Evolutionary conservation across 2,888 invertebrate genomes (phyloP).

Genomic region (Brachypalpus laphriformis): DNA sequence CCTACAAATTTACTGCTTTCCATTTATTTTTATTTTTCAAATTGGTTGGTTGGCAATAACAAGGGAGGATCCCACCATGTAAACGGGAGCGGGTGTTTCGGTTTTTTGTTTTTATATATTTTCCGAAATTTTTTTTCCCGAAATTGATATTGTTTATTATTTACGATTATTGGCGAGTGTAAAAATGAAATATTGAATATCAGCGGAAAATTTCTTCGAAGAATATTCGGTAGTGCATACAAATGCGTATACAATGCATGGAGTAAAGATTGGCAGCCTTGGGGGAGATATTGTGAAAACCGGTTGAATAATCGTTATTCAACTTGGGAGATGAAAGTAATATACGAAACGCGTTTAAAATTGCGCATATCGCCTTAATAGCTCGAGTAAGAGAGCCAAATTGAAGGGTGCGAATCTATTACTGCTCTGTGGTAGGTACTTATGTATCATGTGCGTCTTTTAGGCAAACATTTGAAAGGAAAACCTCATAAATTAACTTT

Average conservation of each 20-base stretch:
- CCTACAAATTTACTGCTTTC: constrained; percentile 73
- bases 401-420: not conserved
- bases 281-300: not conserved
- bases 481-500: no score
- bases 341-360: not conserved
- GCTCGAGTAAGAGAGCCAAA: not conserved
- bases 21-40: constrained; percentile 72
- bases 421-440: not conserved
- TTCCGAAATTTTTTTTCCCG: constrained; percentile 28
- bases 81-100: constrained; percentile 22
- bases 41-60: constrained; percentile 67
- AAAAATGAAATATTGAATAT: constrained; percentile 68
- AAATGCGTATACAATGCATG: constrained; percentile 32
- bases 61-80: constrained; percentile 39
- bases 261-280: not conserved
- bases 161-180: constrained; percentile 63
- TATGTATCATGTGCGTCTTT: no score
- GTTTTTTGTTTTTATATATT: constrained; percentile 27
- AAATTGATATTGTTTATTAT: constrained; percentile 72
- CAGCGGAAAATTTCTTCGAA: constrained; percentile 7
- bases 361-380: not conserved
- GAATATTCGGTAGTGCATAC: constrained; percentile 38
- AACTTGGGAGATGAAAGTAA: not conserved
- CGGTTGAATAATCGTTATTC: not conserved
- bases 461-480: no score